A percentile compares a stretch with the other conserved stretches of the same genome.
Evolutionary conservation across 2,888 invertebrate species (phyloP).

Genomic region (Drosophila falleni): DNA sequence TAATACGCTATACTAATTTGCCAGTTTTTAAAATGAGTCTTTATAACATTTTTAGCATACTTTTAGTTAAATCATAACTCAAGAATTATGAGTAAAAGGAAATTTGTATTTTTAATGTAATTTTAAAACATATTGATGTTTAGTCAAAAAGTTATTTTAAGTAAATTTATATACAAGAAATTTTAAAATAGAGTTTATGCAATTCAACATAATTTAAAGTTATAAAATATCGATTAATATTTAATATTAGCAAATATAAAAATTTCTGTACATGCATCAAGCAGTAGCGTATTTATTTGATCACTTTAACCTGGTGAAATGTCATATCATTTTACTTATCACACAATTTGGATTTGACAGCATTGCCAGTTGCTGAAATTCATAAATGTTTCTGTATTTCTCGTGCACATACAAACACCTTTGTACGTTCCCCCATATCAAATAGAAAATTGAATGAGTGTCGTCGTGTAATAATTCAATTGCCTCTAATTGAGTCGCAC

Average conservation of each 20-base stretch:
- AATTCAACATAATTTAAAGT: not conserved
- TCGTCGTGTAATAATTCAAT: conserved; percentile 80
- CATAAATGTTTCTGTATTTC: conserved; percentile 15
- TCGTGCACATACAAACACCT: conserved; percentile 5
- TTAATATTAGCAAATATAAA: not conserved
- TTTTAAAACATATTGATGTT: no score
- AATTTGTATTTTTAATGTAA: no score
- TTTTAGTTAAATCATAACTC: no score
- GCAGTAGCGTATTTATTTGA: conserved; percentile 34
- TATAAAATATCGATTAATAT: not conserved
- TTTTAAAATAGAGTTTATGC: no score
- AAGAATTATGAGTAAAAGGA: no score
- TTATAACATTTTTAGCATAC: no score
- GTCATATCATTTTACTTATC: conserved; percentile 55
- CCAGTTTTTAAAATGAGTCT: no score
- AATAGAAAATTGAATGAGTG: conserved; percentile 75
- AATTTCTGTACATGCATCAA: not conserved
- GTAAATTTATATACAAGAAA: no score
- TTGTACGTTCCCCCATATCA: conserved; percentile 6
- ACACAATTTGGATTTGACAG: conserved; percentile 59
- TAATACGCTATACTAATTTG: no score
- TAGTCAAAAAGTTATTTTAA: no score
- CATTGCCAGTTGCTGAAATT: conserved; percentile 45
- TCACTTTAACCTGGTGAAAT: conserved; percentile 21
- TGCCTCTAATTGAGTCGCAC: conserved; percentile 77